Conservation (phyloP, 2,888 invertebrate genomes). For the Lapara coniferarum region DNA sequence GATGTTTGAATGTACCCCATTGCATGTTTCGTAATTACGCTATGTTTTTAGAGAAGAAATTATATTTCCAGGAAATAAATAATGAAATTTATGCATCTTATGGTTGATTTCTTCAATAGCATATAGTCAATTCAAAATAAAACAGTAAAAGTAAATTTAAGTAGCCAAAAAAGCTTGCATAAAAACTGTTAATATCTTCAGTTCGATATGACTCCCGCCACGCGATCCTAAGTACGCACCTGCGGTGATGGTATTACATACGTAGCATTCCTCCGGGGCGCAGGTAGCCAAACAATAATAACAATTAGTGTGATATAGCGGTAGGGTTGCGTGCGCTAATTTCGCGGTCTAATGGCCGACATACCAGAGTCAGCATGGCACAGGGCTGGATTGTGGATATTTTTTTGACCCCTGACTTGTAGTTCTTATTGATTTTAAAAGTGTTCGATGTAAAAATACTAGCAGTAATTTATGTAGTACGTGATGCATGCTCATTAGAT, state of each 20-base stretch:
- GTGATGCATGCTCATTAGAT: too few relatives aligned
- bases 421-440: background rate
- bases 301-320: conserved; percentile 49
- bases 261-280: conserved; percentile 37
- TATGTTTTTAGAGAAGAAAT: too few relatives aligned
- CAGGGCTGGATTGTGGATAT: conserved; percentile 35
- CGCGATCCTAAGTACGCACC: conserved; percentile 11
- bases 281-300: conserved; percentile 55
- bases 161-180: too few relatives aligned
- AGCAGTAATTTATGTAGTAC: too few relatives aligned
- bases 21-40: too few relatives aligned
- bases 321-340: conserved; percentile 56
- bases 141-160: too few relatives aligned
- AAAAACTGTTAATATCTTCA: too few relatives aligned
- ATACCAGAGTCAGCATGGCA: conserved; percentile 45
- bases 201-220: conserved; percentile 4
- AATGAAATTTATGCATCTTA: too few relatives aligned
- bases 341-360: conserved; percentile 55
- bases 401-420: background rate
- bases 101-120: too few relatives aligned
- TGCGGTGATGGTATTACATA: conserved; percentile 33
- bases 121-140: too few relatives aligned
- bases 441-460: background rate
- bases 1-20: too few relatives aligned
- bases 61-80: too few relatives aligned